These are phyloP conservation scores for Uria aalge DNA, from an alignment of 2,113 vertebrate species.

Conservation along the genomic window DNA sequence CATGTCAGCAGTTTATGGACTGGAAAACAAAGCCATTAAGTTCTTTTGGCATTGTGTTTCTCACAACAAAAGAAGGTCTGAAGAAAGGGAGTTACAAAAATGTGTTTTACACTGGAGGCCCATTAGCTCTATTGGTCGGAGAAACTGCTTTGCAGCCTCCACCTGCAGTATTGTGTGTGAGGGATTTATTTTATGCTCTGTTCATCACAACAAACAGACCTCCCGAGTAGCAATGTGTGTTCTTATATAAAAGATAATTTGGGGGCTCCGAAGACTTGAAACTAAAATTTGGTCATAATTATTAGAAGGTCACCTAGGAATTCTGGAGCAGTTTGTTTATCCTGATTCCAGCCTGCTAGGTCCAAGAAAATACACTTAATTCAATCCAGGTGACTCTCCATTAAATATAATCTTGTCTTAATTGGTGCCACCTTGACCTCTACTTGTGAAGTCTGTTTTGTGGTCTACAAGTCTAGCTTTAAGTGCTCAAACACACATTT, in stretches of 20 bases:
- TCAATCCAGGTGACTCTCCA: slow-evolving; percentile 80
- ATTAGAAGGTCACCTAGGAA: slow-evolving; percentile 78
- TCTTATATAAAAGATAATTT: slow-evolving; percentile 72
- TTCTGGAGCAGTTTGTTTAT: slow-evolving; percentile 76
- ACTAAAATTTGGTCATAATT: slow-evolving; percentile 73
- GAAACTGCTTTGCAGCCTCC: slow-evolving; percentile 64
- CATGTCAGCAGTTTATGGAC: slow-evolving; percentile 53
- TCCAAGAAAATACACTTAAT: slow-evolving; percentile 83
- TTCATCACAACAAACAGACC: slow-evolving; percentile 81
- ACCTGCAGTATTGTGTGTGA: slow-evolving; percentile 76
- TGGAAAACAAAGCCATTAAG: slow-evolving; percentile 64
- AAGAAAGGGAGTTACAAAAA: slow-evolving; percentile 67
- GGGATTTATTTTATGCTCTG: slow-evolving; percentile 72
- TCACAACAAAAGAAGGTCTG: slow-evolving; percentile 56
- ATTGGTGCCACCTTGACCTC: slow-evolving; percentile 78
- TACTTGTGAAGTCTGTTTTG: slow-evolving; percentile 82
- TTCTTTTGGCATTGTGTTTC: slow-evolving; percentile 66
- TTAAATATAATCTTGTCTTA: slow-evolving; percentile 76
- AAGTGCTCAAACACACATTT: slow-evolving; percentile 67
- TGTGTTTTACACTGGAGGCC: slow-evolving; percentile 68
- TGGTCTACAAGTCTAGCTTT: slow-evolving; percentile 66
- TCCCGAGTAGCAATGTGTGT: slow-evolving; percentile 76
- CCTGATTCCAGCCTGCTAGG: slow-evolving; percentile 66
- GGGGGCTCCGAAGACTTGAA: slow-evolving; percentile 72
- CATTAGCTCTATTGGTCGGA: slow-evolving; percentile 58